phyloP scores from a whole-genome alignment of 2,888 invertebrate species.

The Thymelicus sylvestris region DNA sequence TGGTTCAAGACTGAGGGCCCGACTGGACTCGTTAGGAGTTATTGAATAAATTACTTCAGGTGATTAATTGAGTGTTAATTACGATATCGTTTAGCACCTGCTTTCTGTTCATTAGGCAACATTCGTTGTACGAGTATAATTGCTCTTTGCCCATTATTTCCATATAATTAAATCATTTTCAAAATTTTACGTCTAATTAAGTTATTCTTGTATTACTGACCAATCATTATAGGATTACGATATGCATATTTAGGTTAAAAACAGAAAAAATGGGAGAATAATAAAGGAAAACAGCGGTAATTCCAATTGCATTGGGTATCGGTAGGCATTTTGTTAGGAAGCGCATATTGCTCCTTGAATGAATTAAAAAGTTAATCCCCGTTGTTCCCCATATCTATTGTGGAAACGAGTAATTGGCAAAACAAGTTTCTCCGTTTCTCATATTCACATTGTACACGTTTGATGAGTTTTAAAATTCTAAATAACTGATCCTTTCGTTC shows the following conservation, averaged over 20 bases:
- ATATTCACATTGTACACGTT: too few species aligned
- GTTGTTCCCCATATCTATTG: too few species aligned
- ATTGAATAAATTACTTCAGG: constrained; percentile 74
- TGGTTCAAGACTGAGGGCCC: constrained; percentile 56
- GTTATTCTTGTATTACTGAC: background rate
- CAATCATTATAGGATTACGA: background rate
- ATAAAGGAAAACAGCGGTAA: too few species aligned
- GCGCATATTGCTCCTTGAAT: too few species aligned
- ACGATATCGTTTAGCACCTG: constrained; percentile 76
- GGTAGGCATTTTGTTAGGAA: too few species aligned
- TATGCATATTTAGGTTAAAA: background rate
- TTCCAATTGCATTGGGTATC: too few species aligned
- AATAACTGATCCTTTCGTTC: too few species aligned
- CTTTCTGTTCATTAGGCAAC: constrained; percentile 56
- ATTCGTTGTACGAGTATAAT: constrained; percentile 30
- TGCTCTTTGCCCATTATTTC: constrained; percentile 24
- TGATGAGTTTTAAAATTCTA: too few species aligned
- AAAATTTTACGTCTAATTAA: constrained; percentile 10
- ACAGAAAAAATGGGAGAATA: too few species aligned
- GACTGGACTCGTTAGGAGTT: constrained; percentile 68
- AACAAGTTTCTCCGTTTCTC: too few species aligned
- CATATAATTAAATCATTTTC: constrained; percentile 29
- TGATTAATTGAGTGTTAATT: constrained; percentile 82
- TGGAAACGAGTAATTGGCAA: too few species aligned
- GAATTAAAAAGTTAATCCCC: too few species aligned